These are phyloP conservation scores for Pemphigus obesinymphae DNA, from an alignment of 1,140 invertebrate genomes.

Conservation along the genomic window DNA sequence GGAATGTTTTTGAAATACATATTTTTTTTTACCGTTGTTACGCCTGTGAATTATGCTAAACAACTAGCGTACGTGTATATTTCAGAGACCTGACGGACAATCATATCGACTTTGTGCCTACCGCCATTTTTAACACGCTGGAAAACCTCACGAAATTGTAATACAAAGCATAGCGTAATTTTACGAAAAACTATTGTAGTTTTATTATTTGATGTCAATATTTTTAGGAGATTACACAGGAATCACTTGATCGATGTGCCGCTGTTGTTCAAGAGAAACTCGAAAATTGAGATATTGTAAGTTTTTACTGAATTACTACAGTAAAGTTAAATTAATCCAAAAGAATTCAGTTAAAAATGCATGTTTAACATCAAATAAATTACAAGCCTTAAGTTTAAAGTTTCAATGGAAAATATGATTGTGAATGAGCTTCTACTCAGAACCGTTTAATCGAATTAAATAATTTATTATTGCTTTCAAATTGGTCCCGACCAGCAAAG, in stretches of 20 bases:
- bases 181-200: neutral
- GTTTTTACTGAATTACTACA: no score
- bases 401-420: no score
- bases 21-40: neutral
- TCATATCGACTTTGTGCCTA: slow-evolving; percentile 68
- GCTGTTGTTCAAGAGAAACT: slow-evolving; percentile 20
- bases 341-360: neutral
- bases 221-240: slow-evolving; percentile 22
- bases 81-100: slow-evolving; percentile 71
- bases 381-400: neutral
- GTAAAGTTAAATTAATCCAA: no score
- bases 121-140: slow-evolving; percentile 66
- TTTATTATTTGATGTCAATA: neutral
- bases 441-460: no score
- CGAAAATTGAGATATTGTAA: slow-evolving; percentile 26
- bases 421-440: no score
- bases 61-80: neutral
- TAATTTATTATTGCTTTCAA: no score
- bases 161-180: slow-evolving; percentile 51
- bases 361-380: neutral
- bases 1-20: neutral
- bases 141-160: slow-evolving; percentile 66
- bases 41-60: neutral
- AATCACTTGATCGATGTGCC: slow-evolving; percentile 24
- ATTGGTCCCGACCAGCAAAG: no score